A percentile compares a stretch with the other conserved stretches of the same genome.
Evolutionary conservation across 2,888 invertebrate species (phyloP).

Genomic region (Cyrtodaria siliqua): DNA sequence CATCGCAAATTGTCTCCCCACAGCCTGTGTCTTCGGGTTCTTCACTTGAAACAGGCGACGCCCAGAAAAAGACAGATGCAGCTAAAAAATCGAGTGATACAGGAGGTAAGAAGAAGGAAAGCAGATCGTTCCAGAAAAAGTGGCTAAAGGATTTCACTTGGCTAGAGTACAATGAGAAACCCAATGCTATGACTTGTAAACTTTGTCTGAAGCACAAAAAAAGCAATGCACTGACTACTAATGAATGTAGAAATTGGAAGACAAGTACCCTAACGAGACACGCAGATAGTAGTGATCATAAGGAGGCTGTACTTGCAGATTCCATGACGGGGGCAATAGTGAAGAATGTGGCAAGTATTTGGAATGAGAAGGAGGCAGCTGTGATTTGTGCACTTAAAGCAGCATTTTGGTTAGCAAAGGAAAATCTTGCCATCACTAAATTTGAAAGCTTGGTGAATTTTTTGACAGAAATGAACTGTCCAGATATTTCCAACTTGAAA

Average conservation of each 20-base stretch:
- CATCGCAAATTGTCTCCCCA: too few relatives aligned
- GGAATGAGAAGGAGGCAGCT: slow-evolving; percentile 3
- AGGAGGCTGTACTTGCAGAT: background rate
- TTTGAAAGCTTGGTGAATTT: slow-evolving; percentile 11
- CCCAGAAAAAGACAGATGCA: too few relatives aligned
- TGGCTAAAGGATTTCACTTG: too few relatives aligned
- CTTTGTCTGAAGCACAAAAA: too few relatives aligned
- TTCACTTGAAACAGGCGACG: too few relatives aligned
- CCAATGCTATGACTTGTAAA: too few relatives aligned
- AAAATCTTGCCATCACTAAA: slow-evolving; percentile 9
- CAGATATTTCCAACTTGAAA: background rate
- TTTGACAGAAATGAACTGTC: slow-evolving; percentile 1
- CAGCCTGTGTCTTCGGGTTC: too few relatives aligned
- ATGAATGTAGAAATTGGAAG: background rate
- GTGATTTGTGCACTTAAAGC: slow-evolving; percentile 6
- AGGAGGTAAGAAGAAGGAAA: too few relatives aligned
- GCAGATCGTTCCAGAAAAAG: too few relatives aligned
- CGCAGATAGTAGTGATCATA: background rate
- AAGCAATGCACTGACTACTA: too few relatives aligned
- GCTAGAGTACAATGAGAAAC: too few relatives aligned
- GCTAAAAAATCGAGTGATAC: too few relatives aligned
- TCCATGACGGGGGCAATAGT: background rate
- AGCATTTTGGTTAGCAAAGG: slow-evolving; percentile 9
- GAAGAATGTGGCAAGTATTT: background rate
- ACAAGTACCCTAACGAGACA: background rate